Evolutionary conservation across 2,797 vertebrate genomes (phyloP), one percentile per base, ranked within the genome.

Genomic region (Sciurus carolinensis): DNA sequence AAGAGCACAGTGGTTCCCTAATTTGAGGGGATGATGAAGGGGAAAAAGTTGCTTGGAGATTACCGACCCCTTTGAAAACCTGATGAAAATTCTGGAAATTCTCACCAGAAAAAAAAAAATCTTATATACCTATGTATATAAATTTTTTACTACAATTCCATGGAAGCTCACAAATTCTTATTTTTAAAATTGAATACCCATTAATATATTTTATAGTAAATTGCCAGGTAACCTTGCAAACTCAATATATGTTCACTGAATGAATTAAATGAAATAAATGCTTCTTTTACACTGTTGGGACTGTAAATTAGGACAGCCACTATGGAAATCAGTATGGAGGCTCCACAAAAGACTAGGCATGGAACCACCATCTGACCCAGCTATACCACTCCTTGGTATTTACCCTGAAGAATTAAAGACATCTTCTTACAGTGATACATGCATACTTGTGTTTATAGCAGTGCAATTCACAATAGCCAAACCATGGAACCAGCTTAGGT

Each of bases 221-320:
- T 80, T 80, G 18, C n/a, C 14, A 95, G 52, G 26, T 64, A 33
- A 39, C 42, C 77, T 69, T 44, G 15, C 67, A 92, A 90, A 11
- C 18, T 87, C 18, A 18, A 0, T 22, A 67, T 36, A n/a, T 79
- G 8, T 79, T 72, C 81, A 54, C 1, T 77, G 28, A 30, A 64
- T 79, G 24, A 95, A 73, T 54, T 87, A 90, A 92, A 97, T 50
- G 5, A 77, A 62, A 28, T 77, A 57, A 54, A 20, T 22, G 20
- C 54, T 22, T 57, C 54, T 57, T 57, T 57, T 57, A 57, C 20
- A 57, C 7, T 57, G 54, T 57, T 57, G 54, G 54, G 54, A 57
- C 54, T 57, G 54, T 57, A 57, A 57, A 57, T 57, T 22, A 57
- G 54, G 22, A 57, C 54, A 57, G 8, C 20, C 54, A 57, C 54